Conservation (phyloP, 2,113 vertebrate genomes). For the Paramisgurnus dabryanus region DNA sequence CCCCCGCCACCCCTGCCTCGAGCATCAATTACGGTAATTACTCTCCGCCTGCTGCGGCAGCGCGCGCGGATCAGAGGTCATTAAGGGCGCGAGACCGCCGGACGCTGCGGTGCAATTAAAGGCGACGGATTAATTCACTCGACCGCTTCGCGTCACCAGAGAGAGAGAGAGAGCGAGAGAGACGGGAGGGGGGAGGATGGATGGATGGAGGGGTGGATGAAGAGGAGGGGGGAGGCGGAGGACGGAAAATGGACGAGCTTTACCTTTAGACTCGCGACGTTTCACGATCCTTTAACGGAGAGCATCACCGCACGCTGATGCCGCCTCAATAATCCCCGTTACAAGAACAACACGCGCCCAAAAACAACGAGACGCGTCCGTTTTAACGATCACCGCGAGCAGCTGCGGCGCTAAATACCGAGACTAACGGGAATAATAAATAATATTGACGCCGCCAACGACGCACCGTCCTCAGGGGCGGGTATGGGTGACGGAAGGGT, state of each 20-base stretch:
- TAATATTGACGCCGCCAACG: conserved; percentile 61
- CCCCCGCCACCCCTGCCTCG: conserved; percentile 53
- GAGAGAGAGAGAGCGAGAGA: conserved; percentile 34
- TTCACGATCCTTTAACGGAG: conserved; percentile 53
- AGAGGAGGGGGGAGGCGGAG: conserved; percentile 13
- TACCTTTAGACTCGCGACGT: conserved; percentile 61
- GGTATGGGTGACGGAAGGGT: conserved; percentile 60
- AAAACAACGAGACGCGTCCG: conserved; percentile 35
- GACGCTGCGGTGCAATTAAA: conserved; percentile 56
- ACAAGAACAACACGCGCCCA: conserved; percentile 32
- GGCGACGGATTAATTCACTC: conserved; percentile 65
- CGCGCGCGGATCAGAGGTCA: conserved; percentile 57
- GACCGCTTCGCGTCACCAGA: conserved; percentile 54
- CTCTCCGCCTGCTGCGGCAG: conserved; percentile 57
- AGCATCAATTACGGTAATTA: conserved; percentile 62
- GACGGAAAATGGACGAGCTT: conserved; percentile 57
- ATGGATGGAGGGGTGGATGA: background rate
- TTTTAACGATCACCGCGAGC: conserved; percentile 39
- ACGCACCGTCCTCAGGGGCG: conserved; percentile 60
- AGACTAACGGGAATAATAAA: conserved; percentile 61
- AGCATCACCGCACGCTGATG: conserved; percentile 48
- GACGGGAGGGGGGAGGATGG: conserved; percentile 39
- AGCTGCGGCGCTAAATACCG: conserved; percentile 53
- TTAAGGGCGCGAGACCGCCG: conserved; percentile 56
- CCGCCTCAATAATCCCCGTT: conserved; percentile 29